These are phyloP conservation scores for Pterocles burchelli DNA, from an alignment of 2,113 vertebrate species.

Conservation along the genomic window DNA sequence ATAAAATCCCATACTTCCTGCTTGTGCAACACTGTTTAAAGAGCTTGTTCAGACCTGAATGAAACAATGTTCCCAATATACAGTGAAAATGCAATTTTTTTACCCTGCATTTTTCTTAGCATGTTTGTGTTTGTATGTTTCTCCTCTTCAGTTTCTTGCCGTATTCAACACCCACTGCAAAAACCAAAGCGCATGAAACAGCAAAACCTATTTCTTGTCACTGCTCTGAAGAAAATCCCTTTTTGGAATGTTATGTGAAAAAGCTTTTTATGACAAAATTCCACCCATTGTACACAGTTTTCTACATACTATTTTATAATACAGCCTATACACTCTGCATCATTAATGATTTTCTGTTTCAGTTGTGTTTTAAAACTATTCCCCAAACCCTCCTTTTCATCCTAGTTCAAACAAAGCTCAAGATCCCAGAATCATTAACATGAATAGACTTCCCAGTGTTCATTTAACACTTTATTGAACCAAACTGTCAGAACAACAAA, in stretches of 20 bases:
- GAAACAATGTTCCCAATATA: neutral
- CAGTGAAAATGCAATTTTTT: neutral
- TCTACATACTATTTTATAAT: neutral
- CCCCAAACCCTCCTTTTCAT: neutral
- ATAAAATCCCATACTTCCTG: neutral
- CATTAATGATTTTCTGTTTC: neutral
- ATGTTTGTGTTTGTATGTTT: neutral
- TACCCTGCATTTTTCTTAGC: neutral
- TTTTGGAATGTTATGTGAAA: neutral
- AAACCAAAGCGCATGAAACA: neutral
- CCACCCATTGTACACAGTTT: fast-evolving
- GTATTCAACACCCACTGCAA: neutral
- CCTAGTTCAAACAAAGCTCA: neutral
- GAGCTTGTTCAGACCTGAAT: neutral
- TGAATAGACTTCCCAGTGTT: fast-evolving
- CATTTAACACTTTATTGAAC: neutral
- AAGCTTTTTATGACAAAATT: neutral
- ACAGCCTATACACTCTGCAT: neutral
- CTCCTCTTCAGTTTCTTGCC: neutral
- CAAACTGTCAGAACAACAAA: neutral
- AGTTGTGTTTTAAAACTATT: neutral
- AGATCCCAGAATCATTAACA: neutral
- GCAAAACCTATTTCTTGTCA: neutral
- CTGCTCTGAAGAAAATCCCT: neutral
- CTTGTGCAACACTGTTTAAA: neutral